Percentiles rank a stretch among this genome's conserved stretches.
These are phyloP conservation scores for Phlogophora meticulosa DNA, from an alignment of 2,888 invertebrate species.

Conservation along the genomic window DNA sequence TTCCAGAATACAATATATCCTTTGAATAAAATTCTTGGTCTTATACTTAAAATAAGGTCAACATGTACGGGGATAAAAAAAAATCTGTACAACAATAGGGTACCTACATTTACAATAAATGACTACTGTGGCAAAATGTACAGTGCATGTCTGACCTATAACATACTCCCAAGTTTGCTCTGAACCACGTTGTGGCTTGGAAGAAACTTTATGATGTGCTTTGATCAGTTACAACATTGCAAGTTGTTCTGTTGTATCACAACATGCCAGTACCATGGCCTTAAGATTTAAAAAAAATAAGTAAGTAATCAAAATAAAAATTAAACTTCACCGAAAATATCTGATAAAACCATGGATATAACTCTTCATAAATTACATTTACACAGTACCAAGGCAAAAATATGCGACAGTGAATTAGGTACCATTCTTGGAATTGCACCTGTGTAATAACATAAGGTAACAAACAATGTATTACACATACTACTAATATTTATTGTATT, in stretches of 20 bases:
- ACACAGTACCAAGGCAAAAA: conserved; percentile 74
- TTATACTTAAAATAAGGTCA: conserved; percentile 86
- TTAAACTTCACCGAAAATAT: conserved; percentile 48
- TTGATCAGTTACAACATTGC: conserved; percentile 46
- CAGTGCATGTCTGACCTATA: conserved; percentile 72
- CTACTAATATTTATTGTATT: conserved; percentile 85
- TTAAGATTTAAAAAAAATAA: conserved; percentile 38
- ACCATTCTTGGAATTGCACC: conserved; percentile 86
- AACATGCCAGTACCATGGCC: conserved; percentile 52
- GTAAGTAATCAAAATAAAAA: conserved; percentile 40
- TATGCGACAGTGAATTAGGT: conserved; percentile 73
- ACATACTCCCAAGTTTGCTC: conserved; percentile 48
- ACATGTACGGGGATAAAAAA: conserved; percentile 78
- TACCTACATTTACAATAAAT: conserved; percentile 82
- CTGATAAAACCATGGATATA: conserved; percentile 62
- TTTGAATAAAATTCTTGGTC: conserved; percentile 90
- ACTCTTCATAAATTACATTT: conserved; percentile 65
- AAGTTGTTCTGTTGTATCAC: conserved; percentile 48
- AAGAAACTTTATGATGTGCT: conserved; percentile 40
- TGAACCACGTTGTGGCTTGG: conserved; percentile 39
- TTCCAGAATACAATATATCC: conserved; percentile 89
- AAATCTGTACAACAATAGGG: conserved; percentile 86
- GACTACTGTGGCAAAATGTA: conserved; percentile 82
- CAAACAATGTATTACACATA: conserved; percentile 77
- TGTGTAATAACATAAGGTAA: conserved; percentile 80